phyloP scores from a whole-genome alignment of 1,140 invertebrate species.

The Ptiloglossa arizonensis region DNA sequence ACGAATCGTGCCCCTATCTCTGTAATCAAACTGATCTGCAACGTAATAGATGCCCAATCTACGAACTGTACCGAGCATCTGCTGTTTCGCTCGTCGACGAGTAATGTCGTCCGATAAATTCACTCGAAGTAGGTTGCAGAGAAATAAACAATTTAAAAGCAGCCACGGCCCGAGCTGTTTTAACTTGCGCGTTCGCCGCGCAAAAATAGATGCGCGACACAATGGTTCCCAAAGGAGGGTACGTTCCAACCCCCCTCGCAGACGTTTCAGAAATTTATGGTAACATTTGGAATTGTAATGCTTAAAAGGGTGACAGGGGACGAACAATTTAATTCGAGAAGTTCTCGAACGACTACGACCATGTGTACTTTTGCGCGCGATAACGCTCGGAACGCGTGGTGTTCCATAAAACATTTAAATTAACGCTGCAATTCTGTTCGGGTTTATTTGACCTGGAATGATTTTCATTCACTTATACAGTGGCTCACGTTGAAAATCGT shows the following conservation, averaged over 20 bases:
- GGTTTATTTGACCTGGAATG: background rate
- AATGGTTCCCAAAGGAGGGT: conserved; percentile 18
- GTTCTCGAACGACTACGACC: background rate
- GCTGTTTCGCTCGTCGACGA: background rate
- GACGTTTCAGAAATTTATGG: conserved; percentile 20
- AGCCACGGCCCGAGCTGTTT: background rate
- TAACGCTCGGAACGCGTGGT: background rate
- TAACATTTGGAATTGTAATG: conserved; percentile 15
- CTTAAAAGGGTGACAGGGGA: conserved; percentile 16
- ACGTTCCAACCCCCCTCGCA: background rate
- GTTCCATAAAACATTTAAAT: background rate
- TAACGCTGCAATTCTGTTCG: background rate
- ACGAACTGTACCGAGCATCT: background rate
- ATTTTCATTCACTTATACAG: background rate
- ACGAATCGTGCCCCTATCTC: too few relatives aligned
- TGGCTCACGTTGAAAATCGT: too few relatives aligned
- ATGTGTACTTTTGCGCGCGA: background rate
- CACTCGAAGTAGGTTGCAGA: background rate
- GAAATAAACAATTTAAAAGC: conserved; percentile 25
- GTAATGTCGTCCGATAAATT: background rate
- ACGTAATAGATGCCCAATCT: background rate
- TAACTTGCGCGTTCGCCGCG: background rate
- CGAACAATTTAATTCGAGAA: conserved; percentile 17
- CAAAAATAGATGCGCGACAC: conserved; percentile 5
- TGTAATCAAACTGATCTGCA: background rate